Evolutionary conservation across 1,140 invertebrate species (phyloP).

Genomic region (Ceratitis capitata): DNA sequence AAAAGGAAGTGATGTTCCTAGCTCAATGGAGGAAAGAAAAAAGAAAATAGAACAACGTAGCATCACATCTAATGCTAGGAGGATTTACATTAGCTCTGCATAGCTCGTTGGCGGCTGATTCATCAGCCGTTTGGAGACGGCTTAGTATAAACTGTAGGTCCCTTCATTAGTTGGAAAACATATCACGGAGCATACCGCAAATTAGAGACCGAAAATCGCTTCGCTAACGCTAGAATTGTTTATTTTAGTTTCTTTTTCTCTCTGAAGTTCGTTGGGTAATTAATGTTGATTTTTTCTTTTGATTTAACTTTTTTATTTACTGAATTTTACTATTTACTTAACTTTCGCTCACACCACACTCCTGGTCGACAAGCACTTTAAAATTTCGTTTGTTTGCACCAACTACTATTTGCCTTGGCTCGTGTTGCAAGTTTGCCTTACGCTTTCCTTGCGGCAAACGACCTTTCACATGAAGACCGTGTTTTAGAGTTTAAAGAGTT

Average conservation of each 20-base stretch:
- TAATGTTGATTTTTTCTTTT: not conserved
- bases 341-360: not conserved
- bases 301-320: not conserved
- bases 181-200: too few relatives aligned
- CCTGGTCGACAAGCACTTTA: not conserved
- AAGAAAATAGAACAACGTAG: too few relatives aligned
- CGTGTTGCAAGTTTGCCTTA: conserved; percentile 4
- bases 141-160: too few relatives aligned
- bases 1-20: too few relatives aligned
- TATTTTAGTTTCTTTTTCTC: not conserved
- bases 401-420: not conserved
- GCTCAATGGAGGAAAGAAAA: too few relatives aligned
- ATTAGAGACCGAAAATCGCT: too few relatives aligned
- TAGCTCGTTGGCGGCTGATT: too few relatives aligned
- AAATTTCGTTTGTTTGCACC: conserved; percentile 10
- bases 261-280: not conserved
- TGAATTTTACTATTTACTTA: not conserved
- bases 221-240: too few relatives aligned
- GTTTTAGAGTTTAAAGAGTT: not conserved
- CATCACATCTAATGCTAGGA: too few relatives aligned
- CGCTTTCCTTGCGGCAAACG: not conserved
- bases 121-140: too few relatives aligned
- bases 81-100: too few relatives aligned
- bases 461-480: not conserved
- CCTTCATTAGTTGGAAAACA: too few relatives aligned